These are phyloP conservation scores for Catocala sponsa DNA, from an alignment of 2,888 invertebrate genomes.

Conservation along the genomic window DNA sequence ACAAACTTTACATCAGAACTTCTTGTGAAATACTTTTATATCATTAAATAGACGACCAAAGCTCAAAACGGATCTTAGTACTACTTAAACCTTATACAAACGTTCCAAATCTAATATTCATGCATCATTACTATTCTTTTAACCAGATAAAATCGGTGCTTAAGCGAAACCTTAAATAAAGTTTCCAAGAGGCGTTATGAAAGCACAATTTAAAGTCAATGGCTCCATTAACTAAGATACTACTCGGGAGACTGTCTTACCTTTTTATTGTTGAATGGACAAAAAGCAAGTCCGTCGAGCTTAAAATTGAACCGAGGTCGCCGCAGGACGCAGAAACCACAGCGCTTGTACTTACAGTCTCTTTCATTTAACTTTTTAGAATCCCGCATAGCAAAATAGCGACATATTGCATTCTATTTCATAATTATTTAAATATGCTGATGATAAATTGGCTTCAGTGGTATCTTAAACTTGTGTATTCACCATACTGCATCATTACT, in stretches of 20 bases:
- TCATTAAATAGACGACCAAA: too few species aligned
- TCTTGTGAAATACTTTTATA: background rate
- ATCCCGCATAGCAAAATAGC: slow-evolving; percentile 9
- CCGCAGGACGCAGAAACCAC: slow-evolving; percentile 57
- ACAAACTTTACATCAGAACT: too few species aligned
- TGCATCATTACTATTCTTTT: background rate
- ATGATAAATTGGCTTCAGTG: too few species aligned
- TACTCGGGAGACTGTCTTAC: slow-evolving; percentile 38
- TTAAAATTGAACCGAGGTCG: slow-evolving; percentile 45
- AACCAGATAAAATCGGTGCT: slow-evolving; percentile 3
- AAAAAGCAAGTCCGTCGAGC: slow-evolving; percentile 48
- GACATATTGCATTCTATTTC: too few species aligned
- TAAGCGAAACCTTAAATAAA: slow-evolving; percentile 5
- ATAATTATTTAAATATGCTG: too few species aligned
- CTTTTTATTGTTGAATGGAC: slow-evolving; percentile 46
- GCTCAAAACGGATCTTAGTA: background rate
- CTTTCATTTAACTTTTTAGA: slow-evolving; percentile 71
- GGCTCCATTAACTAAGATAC: slow-evolving; percentile 43
- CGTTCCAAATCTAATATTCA: background rate
- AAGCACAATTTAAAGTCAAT: slow-evolving; percentile 51
- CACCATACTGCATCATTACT: too few species aligned
- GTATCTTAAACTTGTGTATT: too few species aligned
- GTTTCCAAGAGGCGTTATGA: slow-evolving; percentile 22
- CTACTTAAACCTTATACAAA: background rate
- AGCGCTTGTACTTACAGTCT: slow-evolving; percentile 56